Conservation (phyloP, 92 coral and sea anemone genomes). For the Montipora capitata region DNA sequence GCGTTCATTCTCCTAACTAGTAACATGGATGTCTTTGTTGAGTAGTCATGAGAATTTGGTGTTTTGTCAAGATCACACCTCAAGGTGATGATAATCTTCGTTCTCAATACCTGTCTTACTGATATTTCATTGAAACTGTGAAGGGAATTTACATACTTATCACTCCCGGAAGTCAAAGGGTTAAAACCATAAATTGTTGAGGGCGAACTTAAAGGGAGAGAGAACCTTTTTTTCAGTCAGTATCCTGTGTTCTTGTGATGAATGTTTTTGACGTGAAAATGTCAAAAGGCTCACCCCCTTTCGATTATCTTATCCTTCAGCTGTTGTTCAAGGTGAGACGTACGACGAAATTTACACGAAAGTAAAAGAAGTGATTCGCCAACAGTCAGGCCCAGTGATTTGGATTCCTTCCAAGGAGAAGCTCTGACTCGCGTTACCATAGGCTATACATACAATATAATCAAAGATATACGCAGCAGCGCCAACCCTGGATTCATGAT, state of each 20-base stretch:
- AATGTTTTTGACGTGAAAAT: neutral
- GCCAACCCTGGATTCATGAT: neutral
- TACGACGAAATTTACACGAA: constrained; percentile 92
- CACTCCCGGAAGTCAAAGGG: too few relatives aligned
- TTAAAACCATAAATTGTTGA: neutral
- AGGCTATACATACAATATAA: neutral
- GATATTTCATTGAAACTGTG: too few relatives aligned
- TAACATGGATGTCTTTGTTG: too few relatives aligned
- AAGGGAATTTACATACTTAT: too few relatives aligned
- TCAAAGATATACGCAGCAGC: constrained; percentile 35
- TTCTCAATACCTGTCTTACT: too few relatives aligned
- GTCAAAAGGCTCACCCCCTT: neutral
- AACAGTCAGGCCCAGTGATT: constrained; percentile 99
- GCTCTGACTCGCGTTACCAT: constrained; percentile 54
- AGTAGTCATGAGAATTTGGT: too few relatives aligned
- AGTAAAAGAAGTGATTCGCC: constrained; percentile 95
- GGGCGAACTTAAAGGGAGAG: neutral
- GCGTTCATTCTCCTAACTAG: too few relatives aligned
- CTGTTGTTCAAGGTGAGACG: constrained; percentile 97
- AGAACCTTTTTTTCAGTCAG: neutral
- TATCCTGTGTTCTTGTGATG: neutral
- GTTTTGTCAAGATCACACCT: too few relatives aligned
- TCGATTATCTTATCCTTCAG: constrained; percentile 52
- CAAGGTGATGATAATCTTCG: too few relatives aligned
- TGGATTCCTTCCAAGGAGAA: constrained; percentile 99